These are phyloP conservation scores for Tridacna crocea DNA, from an alignment of 2,888 invertebrate species.

Conservation along the genomic window DNA sequence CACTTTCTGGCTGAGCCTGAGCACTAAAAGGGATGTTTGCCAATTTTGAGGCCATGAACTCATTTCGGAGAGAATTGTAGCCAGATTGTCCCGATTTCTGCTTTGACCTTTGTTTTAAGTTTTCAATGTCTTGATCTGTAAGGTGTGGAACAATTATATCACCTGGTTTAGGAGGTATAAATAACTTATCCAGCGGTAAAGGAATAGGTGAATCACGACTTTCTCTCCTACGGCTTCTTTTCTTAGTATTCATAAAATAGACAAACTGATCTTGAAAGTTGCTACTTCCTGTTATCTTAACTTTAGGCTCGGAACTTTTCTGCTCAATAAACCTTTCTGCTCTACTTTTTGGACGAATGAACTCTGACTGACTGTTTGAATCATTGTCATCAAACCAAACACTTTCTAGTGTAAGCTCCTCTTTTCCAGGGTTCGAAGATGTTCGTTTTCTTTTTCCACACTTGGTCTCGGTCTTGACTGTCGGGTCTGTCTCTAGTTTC, in stretches of 20 bases:
- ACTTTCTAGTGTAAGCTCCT: constrained; percentile 33
- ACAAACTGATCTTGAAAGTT: constrained; percentile 83
- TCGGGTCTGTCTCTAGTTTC: constrained; percentile 33
- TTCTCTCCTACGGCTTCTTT: constrained; percentile 74
- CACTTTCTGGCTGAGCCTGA: constrained; percentile 18
- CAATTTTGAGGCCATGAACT: constrained; percentile 53
- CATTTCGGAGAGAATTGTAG: constrained; percentile 39
- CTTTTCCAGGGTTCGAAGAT: constrained; percentile 30
- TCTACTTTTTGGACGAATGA: constrained; percentile 44
- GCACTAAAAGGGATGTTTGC: constrained; percentile 36
- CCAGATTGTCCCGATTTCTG: constrained; percentile 36
- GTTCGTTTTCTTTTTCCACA: constrained; percentile 44
- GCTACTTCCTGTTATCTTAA: constrained; percentile 81
- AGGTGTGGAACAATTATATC: constrained; percentile 79
- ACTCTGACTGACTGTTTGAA: constrained; percentile 38
- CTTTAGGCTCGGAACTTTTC: constrained; percentile 72
- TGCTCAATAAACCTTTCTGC: constrained; percentile 58
- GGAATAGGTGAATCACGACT: constrained; percentile 65
- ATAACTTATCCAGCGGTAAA: constrained; percentile 62
- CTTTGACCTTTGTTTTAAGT: constrained; percentile 63
- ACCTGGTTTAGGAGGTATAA: constrained; percentile 76
- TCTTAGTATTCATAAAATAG: constrained; percentile 82
- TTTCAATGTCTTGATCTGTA: constrained; percentile 79
- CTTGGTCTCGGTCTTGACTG: constrained; percentile 30
- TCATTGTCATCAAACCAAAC: constrained; percentile 51